Conservation (phyloP, 1,140 invertebrate genomes). For the Drosophila lowei region DNA sequence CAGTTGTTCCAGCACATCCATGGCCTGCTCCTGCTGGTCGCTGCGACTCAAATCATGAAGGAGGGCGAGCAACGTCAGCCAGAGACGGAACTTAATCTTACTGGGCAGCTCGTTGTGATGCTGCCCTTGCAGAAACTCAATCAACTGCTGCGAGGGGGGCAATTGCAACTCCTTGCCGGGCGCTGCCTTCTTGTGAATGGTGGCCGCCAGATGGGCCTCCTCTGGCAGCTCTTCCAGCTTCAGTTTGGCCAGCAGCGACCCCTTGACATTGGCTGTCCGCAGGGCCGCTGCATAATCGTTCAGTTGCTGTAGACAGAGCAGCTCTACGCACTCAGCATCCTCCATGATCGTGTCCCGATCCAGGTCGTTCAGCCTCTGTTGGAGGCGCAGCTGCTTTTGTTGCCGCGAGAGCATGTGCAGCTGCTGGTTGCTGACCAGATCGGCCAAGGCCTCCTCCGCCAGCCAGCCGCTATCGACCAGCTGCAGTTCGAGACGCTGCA, state of each 20-base stretch:
- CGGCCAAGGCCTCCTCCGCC: conserved; percentile 28
- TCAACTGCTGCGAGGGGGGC: conserved; percentile 21
- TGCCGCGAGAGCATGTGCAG: conserved; percentile 26
- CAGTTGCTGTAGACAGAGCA: conserved; percentile 37
- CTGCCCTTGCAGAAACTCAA: conserved; percentile 38
- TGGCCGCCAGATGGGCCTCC: not conserved
- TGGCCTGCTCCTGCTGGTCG: conserved; percentile 9
- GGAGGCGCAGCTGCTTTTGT: conserved; percentile 48
- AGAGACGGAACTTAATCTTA: conserved; percentile 47
- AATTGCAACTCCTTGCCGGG: conserved; percentile 18
- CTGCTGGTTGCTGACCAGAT: conserved; percentile 26
- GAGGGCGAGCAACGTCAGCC: conserved; percentile 49
- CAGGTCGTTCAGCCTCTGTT: conserved; percentile 6
- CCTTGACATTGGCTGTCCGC: conserved; percentile 35
- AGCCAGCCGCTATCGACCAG: conserved; percentile 45
- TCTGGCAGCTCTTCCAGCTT: conserved; percentile 3
- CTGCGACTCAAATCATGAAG: conserved; percentile 35
- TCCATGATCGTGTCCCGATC: not conserved
- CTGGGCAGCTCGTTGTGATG: conserved; percentile 43
- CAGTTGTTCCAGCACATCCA: conserved; percentile 38
- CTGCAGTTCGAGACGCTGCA: conserved; percentile 65
- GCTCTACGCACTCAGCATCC: conserved; percentile 58
- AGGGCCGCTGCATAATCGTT: conserved; percentile 10
- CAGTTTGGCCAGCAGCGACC: conserved; percentile 41
- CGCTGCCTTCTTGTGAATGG: conserved; percentile 12